Conservation (phyloP, 2,888 invertebrate genomes). For the Drosophila trichaetosa region DNA sequence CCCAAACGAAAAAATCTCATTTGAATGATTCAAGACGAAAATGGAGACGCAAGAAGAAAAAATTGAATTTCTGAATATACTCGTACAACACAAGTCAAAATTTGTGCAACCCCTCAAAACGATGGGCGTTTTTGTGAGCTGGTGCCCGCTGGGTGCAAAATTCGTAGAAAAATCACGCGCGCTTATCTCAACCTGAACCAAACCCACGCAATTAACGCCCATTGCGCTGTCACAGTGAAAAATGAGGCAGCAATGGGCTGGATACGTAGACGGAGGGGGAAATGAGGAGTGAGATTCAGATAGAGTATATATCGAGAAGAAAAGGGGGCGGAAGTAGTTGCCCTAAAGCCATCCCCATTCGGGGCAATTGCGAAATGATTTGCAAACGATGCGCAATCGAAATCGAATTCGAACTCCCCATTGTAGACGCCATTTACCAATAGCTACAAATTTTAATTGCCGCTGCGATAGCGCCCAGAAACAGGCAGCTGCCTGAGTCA, state of each 20-base stretch:
- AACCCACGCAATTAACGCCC: constrained; percentile 83
- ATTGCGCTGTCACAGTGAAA: constrained; percentile 79
- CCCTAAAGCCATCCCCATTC: constrained; percentile 44
- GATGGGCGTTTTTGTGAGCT: constrained; percentile 37
- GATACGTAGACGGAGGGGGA: background rate
- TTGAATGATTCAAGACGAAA: constrained; percentile 48
- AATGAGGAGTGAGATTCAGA: background rate
- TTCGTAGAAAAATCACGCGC: constrained; percentile 82
- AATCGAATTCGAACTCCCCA: constrained; percentile 66
- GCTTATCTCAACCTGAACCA: constrained; percentile 80
- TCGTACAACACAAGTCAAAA: constrained; percentile 48
- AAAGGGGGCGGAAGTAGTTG: constrained; percentile 43
- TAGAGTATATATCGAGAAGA: background rate
- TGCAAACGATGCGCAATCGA: constrained; percentile 74
- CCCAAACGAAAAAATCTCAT: constrained; percentile 53
- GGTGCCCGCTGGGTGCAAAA: constrained; percentile 72
- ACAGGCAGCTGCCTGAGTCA: constrained; percentile 23
- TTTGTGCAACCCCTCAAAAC: constrained; percentile 38
- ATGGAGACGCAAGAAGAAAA: constrained; percentile 18
- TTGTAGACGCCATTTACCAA: constrained; percentile 59
- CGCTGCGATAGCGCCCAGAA: constrained; percentile 65
- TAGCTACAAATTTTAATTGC: constrained; percentile 80
- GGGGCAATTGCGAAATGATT: constrained; percentile 74
- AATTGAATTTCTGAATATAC: constrained; percentile 39
- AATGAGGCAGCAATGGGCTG: constrained; percentile 46